These are phyloP conservation scores for Pelecanoides urinatrix DNA, from an alignment of 2,113 vertebrate genomes.

Conservation along the genomic window DNA sequence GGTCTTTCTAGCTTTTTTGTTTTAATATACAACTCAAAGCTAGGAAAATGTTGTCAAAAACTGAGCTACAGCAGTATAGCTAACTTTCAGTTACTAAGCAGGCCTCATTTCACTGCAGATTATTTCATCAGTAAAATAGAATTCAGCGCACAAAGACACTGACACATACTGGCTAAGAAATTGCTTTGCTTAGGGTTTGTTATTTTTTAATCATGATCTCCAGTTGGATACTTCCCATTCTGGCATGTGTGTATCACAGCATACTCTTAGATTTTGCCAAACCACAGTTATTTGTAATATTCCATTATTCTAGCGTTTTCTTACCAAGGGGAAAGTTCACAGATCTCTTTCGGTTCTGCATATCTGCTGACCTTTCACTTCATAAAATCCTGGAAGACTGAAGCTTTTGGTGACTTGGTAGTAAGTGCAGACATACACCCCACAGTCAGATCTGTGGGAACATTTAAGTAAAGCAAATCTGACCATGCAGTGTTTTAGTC, in stretches of 20 bases:
- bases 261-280: conserved; percentile 14
- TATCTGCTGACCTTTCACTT: conserved; percentile 29
- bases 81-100: neutral
- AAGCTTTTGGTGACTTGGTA: neutral
- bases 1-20: neutral
- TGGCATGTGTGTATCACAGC: neutral
- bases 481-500: neutral
- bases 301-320: neutral
- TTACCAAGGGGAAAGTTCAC: conserved; percentile 14
- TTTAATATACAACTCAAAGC: neutral
- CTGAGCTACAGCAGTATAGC: neutral
- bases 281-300: conserved; percentile 54
- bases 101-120: neutral
- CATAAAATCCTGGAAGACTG: neutral
- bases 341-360: neutral
- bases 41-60: neutral
- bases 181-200: neutral
- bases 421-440: neutral
- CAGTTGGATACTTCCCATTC: neutral
- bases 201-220: neutral
- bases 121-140: neutral
- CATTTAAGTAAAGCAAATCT: neutral
- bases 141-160: neutral
- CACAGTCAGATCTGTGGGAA: neutral
- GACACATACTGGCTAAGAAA: neutral